Conservation (phyloP, 2,797 vertebrate species). For the Pangasius krempfi region DNA sequence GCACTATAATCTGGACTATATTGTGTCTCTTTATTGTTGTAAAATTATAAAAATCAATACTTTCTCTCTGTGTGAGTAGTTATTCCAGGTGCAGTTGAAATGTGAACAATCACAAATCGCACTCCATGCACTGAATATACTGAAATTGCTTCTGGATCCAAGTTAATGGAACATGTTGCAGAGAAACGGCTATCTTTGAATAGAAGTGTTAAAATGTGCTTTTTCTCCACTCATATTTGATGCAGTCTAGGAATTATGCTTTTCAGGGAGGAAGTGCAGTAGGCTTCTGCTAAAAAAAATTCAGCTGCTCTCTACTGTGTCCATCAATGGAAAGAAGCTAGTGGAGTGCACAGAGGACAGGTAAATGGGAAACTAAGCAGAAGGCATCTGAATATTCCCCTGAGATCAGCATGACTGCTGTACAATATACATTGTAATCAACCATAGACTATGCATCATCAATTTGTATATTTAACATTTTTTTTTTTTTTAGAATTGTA, state of each 20-base stretch:
- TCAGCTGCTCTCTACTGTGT: not conserved
- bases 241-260: not conserved
- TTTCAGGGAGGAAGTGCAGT: not conserved
- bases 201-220: not conserved
- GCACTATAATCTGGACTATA: not conserved
- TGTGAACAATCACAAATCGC: slow-evolving; percentile 56
- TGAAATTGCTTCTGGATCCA: slow-evolving; percentile 68
- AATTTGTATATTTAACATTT: no score
- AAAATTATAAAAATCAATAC: slow-evolving; percentile 22
- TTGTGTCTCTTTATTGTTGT: not conserved
- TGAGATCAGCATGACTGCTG: no score
- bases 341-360: no score
- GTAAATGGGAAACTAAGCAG: no score
- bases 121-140: slow-evolving; percentile 62
- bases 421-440: no score
- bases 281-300: not conserved
- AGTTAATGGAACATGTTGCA: slow-evolving; percentile 69
- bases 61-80: not conserved
- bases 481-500: no score
- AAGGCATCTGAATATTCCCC: no score
- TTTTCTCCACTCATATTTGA: not conserved
- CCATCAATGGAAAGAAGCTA: not conserved
- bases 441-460: no score
- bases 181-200: slow-evolving; percentile 52
- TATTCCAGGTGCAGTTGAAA: slow-evolving; percentile 61